Evolutionary conservation across 2,888 invertebrate genomes (phyloP), one percentile per base, ranked within the genome.

Genomic region (Acanthosepion esculentum): DNA sequence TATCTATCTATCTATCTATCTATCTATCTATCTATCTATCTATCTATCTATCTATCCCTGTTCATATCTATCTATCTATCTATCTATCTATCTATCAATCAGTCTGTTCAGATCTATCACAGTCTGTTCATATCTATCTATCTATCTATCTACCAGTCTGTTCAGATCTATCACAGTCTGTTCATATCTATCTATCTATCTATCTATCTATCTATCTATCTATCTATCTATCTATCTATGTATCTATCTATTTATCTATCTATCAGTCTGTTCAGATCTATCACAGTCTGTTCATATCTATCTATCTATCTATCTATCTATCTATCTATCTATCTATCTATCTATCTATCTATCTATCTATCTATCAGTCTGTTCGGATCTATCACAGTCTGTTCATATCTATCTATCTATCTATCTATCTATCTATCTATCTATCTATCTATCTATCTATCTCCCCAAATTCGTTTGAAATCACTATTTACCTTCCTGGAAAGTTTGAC

Each of bases 391-490:
- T 41, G 3, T 41, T 41, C 41, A 41, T 33, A 91, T 91, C n/a
- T 91, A 29, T 91, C n/a, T 91, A 29, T 91, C n/a, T 91, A 91
- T 91, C n/a, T 91, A 91, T 91, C 15, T 91, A 91, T 91, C 29
- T 91, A 91, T 91, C 29, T n/a, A n/a, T 10, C 26, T n/a, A 10
- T 1, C 4, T n/a, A 41, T 91, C 8, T 20, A 15, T 33, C 29
- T 91, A 15, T 91, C 10, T 91, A 23, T 23, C 10, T 91, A 2
- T 91, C 10, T 91, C 2, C 20, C 29, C 1, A 78, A 26, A 78
- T 7, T 29, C n/a, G n/a, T 7, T 29, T 41, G 41, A 41, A 41
- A 41, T 41, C 41, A 41, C 41, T 3, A 41, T 41, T 41, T 41
- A 41, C 41, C 41, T 41, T 41, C 3, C 41, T 41, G 41, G 41